phyloP scores from a whole-genome alignment of 2,888 invertebrate species.

The Uloborus plumipes region DNA sequence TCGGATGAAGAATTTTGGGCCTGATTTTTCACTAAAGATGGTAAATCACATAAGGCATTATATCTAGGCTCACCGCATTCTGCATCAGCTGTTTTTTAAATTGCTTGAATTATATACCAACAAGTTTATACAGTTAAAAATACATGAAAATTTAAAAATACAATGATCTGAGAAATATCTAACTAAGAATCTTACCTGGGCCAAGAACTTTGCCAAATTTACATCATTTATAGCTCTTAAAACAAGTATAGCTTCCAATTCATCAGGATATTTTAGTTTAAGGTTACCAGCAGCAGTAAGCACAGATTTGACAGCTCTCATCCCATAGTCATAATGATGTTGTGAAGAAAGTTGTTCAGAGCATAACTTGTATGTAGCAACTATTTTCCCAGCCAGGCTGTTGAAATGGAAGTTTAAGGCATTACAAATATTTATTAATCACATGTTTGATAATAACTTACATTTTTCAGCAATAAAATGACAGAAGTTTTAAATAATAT shows the following conservation, averaged over 20 bases:
- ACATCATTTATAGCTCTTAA: conserved; percentile 74
- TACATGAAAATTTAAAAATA: too few species aligned
- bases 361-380: conserved; percentile 73
- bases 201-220: conserved; percentile 74
- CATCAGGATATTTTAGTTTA: conserved; percentile 71
- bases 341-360: conserved; percentile 74
- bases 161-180: too few species aligned
- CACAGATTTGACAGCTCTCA: conserved; percentile 75
- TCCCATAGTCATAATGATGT: conserved; percentile 74
- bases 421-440: too few species aligned
- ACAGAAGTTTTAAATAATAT: not conserved
- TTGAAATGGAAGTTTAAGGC: not conserved
- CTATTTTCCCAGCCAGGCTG: conserved; percentile 74
- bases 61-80: too few species aligned
- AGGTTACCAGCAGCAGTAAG: conserved; percentile 74
- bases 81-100: too few species aligned
- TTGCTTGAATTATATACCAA: too few species aligned
- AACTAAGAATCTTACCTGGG: conserved; percentile 69
- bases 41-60: not conserved
- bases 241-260: conserved; percentile 73
- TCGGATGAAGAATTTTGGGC: too few species aligned
- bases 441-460: not conserved
- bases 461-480: not conserved
- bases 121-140: too few species aligned
- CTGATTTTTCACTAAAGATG: not conserved